Evolutionary conservation across 2,797 vertebrate genomes (phyloP).

Genomic region (Pseudocheirus occidentalis): DNA sequence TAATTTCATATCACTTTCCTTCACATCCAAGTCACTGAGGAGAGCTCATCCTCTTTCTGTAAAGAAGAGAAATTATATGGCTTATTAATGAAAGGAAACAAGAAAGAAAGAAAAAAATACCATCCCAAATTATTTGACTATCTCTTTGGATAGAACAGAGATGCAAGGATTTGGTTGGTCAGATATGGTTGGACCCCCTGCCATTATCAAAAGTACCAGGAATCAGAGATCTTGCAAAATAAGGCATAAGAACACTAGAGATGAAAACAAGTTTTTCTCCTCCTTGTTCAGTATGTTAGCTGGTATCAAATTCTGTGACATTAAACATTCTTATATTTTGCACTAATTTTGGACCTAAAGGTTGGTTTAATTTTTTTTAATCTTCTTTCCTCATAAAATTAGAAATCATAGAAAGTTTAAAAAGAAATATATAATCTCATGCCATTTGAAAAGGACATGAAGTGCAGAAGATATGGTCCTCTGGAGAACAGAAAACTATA

Average conservation of each 20-base stretch:
- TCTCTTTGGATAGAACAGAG: not conserved
- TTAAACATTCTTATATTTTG: slow-evolving; percentile 44
- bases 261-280: slow-evolving; percentile 1
- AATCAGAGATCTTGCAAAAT: slow-evolving; percentile 16
- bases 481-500: not conserved
- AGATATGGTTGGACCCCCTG: slow-evolving; percentile 47
- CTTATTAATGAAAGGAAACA: slow-evolving; percentile 57
- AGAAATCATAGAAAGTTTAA: slow-evolving; percentile 17
- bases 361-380: slow-evolving; percentile 15
- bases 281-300: slow-evolving; percentile 15
- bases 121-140: slow-evolving; percentile 42
- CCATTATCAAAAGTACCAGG: slow-evolving; percentile 39
- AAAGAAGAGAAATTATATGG: slow-evolving; percentile 34
- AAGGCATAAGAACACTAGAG: slow-evolving; percentile 39
- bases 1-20: slow-evolving; percentile 72
- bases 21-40: slow-evolving; percentile 42
- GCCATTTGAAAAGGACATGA: not conserved
- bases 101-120: slow-evolving; percentile 32
- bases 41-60: slow-evolving; percentile 24
- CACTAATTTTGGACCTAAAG: not conserved
- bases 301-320: slow-evolving; percentile 11
- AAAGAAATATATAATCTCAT: slow-evolving; percentile 9
- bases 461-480: not conserved
- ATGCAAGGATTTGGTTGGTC: slow-evolving; percentile 53
- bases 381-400: slow-evolving; percentile 24